Evolutionary conservation across 2,797 vertebrate species (phyloP).

Genomic region (Melanotaenia nigrans): DNA sequence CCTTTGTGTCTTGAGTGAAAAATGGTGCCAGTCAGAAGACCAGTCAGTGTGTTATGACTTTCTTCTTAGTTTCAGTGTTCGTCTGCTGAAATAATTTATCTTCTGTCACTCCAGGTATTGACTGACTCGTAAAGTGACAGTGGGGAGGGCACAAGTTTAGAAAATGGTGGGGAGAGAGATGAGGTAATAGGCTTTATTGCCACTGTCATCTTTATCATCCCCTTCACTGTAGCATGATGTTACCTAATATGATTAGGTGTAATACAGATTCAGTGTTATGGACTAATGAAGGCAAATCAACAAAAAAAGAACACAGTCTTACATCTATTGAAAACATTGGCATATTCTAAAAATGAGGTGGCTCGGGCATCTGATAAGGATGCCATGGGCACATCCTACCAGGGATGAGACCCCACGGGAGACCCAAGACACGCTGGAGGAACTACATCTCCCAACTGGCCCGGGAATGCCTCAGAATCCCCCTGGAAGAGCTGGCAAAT

Average conservation of each 20-base stretch:
- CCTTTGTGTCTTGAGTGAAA: slow-evolving; percentile 29
- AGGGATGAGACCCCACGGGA: no score
- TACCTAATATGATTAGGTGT: slow-evolving; percentile 56
- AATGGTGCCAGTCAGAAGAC: background rate
- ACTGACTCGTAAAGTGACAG: background rate
- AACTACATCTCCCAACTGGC: no score
- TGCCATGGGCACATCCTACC: no score
- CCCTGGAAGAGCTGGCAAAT: no score
- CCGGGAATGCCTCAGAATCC: no score
- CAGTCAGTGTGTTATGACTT: background rate
- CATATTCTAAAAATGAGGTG: background rate
- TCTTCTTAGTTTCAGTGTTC: background rate
- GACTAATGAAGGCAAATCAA: background rate
- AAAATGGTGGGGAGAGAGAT: slow-evolving; percentile 35
- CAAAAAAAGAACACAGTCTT: background rate
- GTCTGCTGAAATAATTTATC: slow-evolving; percentile 4
- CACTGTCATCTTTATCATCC: slow-evolving; percentile 38
- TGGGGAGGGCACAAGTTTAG: slow-evolving; percentile 7
- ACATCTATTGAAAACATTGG: rapidly evolving
- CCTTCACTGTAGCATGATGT: slow-evolving; percentile 15
- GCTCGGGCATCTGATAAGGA: no score
- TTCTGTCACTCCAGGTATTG: slow-evolving; percentile 9
- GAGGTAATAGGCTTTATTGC: slow-evolving; percentile 52
- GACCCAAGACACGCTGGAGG: no score
- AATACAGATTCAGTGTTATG: slow-evolving; percentile 11